A percentile compares a stretch with the other conserved stretches of the same genome.
Evolutionary conservation across 1,140 invertebrate genomes (phyloP).

Genomic region (Hypothenemus hampei): DNA sequence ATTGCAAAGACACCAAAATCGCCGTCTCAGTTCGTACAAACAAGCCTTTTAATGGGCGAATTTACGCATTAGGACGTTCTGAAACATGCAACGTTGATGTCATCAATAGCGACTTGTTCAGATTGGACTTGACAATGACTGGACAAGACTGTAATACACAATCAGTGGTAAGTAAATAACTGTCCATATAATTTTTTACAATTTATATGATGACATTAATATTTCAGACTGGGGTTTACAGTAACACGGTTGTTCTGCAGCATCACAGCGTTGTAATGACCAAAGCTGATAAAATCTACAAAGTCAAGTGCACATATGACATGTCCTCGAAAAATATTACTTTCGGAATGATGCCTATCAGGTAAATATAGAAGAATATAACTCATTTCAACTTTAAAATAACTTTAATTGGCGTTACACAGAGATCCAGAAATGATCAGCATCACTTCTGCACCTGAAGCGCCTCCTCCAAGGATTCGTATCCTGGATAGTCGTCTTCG

Average conservation of each 20-base stretch:
- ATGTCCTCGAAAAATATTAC: constrained; percentile 95
- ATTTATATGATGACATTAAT: too few species aligned
- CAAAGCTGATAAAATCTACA: constrained; percentile 95
- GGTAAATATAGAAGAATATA: constrained; percentile 50
- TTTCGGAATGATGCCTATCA: constrained; percentile 95
- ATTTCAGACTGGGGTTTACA: constrained; percentile 89
- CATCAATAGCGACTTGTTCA: constrained; percentile 85
- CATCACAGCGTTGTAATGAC: constrained; percentile 96
- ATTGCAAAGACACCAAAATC: constrained; percentile 91
- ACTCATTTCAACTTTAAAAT: neutral
- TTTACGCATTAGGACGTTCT: constrained; percentile 86
- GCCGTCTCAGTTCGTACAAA: constrained; percentile 88
- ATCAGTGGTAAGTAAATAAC: constrained; percentile 66
- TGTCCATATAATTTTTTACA: neutral
- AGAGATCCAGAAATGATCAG: constrained; percentile 92
- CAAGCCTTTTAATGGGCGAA: constrained; percentile 89
- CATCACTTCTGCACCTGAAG: constrained; percentile 90
- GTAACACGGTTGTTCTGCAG: constrained; percentile 91
- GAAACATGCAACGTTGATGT: constrained; percentile 95
- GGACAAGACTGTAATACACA: constrained; percentile 93
- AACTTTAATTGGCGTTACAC: constrained; percentile 22
- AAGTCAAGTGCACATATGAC: constrained; percentile 93
- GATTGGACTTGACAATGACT: constrained; percentile 85
- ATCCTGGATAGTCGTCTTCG: constrained; percentile 78
- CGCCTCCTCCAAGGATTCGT: constrained; percentile 86